Base-by-base conservation (phyloP, 2,113 vertebrate genomes). In the Tinamus guttatus region DNA sequence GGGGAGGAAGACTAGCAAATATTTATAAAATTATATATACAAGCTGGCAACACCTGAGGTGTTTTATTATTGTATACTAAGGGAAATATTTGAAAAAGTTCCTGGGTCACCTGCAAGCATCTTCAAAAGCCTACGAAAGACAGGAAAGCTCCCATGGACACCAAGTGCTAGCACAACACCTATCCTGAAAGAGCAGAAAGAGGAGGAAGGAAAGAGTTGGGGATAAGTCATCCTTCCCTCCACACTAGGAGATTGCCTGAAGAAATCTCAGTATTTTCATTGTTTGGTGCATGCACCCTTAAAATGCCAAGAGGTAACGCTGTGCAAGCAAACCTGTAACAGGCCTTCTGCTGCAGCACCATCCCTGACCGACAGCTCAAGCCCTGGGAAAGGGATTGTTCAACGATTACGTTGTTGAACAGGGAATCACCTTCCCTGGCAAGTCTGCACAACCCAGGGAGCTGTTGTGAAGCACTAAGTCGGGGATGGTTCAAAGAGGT, bases 201-300 rank as follows among this genome's bases (percentile, higher is more conserved):
- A 1, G 1, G 19, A 87, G 17, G 68, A 45, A 36, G 1, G 0
- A 54, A 7, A 40, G 7, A n/a, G 24, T 28, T 60, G 28, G 14
- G 70, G 30, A 47, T 12, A 59, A 38, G 18, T 11, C 40, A 58
- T 21, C 36, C 36, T 41, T 40, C 45, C 6, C 52, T 69, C 38
- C 54, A 86, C 6, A 36, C 5, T 54, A 79, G 43, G 7, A 58
- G 41, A 17, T 49, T n/a, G 51, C 9, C 49, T 45, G 56, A 77
- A 15, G 3, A 74, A 41, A 21, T 0, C 51, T 45, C 68, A 25
- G 36, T n/a, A 15, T 65, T 52, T 52, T 59, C 58, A 45, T 1
- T 6, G 56, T 32, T 64, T 64, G 41, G 12, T 15, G 51, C 70
- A 16, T 1, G 47, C 1, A 32, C 25, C 43, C 63, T 40, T 81